Evolutionary conservation across 1,140 invertebrate species (phyloP).

Genomic region (Dendrolimus kikuchii): DNA sequence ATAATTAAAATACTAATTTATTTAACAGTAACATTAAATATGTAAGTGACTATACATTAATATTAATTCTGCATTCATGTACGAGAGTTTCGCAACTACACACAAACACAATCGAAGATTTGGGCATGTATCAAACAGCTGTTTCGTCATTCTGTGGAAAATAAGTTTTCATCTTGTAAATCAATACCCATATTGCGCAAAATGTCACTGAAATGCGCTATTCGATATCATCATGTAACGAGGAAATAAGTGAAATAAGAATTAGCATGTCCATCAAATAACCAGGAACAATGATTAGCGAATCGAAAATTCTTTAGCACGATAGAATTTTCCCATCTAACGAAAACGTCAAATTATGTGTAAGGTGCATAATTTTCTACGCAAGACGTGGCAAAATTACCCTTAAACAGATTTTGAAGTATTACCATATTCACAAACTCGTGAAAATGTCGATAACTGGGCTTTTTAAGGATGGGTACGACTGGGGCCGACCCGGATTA

Average conservation of each 20-base stretch:
- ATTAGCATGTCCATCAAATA: constrained; percentile 41
- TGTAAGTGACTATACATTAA: too few relatives aligned
- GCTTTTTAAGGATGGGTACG: constrained; percentile 48
- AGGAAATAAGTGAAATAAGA: constrained; percentile 27
- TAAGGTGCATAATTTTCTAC: constrained; percentile 14
- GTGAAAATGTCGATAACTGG: constrained; percentile 49
- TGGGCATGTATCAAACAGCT: constrained; percentile 52
- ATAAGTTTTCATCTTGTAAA: constrained; percentile 56
- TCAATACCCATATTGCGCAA: constrained; percentile 70
- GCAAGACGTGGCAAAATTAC: background rate
- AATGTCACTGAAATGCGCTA: constrained; percentile 65
- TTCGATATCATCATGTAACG: constrained; percentile 30
- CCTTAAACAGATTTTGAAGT: background rate
- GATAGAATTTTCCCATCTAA: constrained; percentile 17
- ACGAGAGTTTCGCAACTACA: constrained; percentile 27
- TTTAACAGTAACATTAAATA: too few relatives aligned
- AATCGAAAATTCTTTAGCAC: constrained; percentile 22
- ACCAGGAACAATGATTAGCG: constrained; percentile 38
- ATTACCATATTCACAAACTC: background rate
- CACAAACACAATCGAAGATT: constrained; percentile 24
- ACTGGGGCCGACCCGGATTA: constrained; percentile 63
- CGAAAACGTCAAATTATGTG: constrained; percentile 9
- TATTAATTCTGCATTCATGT: too few relatives aligned
- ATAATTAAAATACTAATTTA: too few relatives aligned
- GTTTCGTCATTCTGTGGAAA: constrained; percentile 57